Conservation (phyloP, 2,113 vertebrate species). For the Cyanoramphus novaezelandiae region DNA sequence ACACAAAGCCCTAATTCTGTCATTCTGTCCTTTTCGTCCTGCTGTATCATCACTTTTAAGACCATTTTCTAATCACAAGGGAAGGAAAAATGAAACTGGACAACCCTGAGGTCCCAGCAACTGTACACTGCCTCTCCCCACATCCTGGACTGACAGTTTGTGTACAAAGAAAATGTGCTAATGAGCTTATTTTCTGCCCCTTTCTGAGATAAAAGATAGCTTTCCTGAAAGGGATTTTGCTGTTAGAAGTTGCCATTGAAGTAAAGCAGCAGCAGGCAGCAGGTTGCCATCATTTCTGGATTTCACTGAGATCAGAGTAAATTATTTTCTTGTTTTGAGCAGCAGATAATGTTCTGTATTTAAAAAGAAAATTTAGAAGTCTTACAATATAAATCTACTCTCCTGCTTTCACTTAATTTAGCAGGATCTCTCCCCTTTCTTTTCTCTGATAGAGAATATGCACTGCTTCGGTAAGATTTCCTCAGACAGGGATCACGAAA, state of each 20-base stretch:
- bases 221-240: slow-evolving; percentile 12
- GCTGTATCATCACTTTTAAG: neutral
- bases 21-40: neutral
- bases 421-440: neutral
- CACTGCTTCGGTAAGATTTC: neutral
- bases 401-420: neutral
- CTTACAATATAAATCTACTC: neutral
- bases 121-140: neutral
- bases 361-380: neutral
- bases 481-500: neutral
- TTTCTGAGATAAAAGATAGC: slow-evolving; percentile 28
- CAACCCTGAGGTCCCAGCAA: neutral
- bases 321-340: neutral
- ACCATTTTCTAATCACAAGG: neutral
- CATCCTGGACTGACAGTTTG: neutral
- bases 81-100: slow-evolving; percentile 1
- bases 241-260: slow-evolving; percentile 13
- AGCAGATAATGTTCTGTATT: neutral
- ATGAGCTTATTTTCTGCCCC: slow-evolving; percentile 38
- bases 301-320: neutral
- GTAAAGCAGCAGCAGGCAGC: neutral
- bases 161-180: slow-evolving; percentile 58
- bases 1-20: neutral
- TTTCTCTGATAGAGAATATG: neutral
- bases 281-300: neutral